A percentile compares a stretch with the other conserved stretches of the same genome.
phyloP scores from a whole-genome alignment of 2,113 vertebrate genomes.

The Hippocampus mohnikei region DNA sequence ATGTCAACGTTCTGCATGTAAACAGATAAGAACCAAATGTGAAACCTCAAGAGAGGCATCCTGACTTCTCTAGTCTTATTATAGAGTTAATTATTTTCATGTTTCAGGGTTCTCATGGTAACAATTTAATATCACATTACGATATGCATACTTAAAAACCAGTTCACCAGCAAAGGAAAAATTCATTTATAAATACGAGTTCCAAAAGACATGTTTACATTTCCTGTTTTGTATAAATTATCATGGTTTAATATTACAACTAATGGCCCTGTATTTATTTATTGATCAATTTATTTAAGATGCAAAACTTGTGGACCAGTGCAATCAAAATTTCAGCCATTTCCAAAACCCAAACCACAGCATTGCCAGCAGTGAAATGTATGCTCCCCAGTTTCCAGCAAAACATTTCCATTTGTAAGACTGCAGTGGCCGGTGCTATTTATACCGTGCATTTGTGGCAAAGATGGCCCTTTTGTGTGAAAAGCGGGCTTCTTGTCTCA shows the following conservation, averaged over 20 bases:
- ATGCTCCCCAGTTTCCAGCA: constrained; percentile 30
- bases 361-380: constrained; percentile 28
- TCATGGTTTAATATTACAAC: constrained; percentile 44
- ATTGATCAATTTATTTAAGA: constrained; percentile 32
- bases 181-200: not conserved
- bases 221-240: constrained; percentile 1
- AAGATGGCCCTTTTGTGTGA: constrained; percentile 38
- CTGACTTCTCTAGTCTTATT: too few species aligned
- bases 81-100: too few species aligned
- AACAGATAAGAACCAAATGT: not conserved
- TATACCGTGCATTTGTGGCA: constrained; percentile 34
- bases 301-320: constrained; percentile 37
- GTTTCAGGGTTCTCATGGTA: too few species aligned
- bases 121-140: too few species aligned
- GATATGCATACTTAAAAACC: too few species aligned
- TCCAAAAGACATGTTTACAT: not conserved
- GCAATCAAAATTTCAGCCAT: constrained; percentile 52
- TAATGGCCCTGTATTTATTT: constrained; percentile 35
- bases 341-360: constrained; percentile 26
- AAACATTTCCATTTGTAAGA: constrained; percentile 53
- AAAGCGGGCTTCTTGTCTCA: constrained; percentile 3
- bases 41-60: not conserved
- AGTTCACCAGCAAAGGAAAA: not conserved
- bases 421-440: constrained; percentile 36
- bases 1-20: not conserved